phyloP scores from a whole-genome alignment of 2,113 vertebrate species.

The Carassius gibelio region DNA sequence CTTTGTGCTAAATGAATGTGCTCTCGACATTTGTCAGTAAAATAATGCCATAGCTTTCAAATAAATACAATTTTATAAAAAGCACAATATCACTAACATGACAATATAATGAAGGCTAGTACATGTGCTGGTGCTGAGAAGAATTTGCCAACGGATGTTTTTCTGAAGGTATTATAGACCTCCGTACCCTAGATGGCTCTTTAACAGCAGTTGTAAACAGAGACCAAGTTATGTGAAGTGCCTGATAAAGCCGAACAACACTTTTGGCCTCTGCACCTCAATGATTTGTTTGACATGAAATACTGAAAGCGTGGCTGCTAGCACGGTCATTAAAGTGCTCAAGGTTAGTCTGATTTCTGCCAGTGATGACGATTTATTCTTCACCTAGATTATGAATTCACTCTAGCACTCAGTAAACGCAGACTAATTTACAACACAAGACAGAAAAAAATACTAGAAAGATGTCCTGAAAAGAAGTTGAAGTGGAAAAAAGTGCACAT shows the following conservation, averaged over 20 bases:
- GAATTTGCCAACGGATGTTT: neutral
- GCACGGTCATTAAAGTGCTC: neutral
- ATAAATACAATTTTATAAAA: neutral
- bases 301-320: too few species aligned
- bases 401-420: neutral
- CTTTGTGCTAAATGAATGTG: too few species aligned
- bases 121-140: neutral
- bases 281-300: neutral
- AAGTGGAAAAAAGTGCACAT: neutral
- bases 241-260: neutral
- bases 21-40: too few species aligned
- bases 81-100: neutral
- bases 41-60: too few species aligned
- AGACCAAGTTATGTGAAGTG: neutral
- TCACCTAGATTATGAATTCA: slow-evolving; percentile 6
- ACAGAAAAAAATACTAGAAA: slow-evolving; percentile 7
- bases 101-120: neutral
- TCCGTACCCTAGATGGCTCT: neutral
- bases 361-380: slow-evolving; percentile 7
- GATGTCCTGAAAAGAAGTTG: neutral
- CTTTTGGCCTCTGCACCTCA: neutral
- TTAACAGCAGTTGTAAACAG: neutral
- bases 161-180: neutral
- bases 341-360: slow-evolving; percentile 14
- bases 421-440: neutral